Percentiles rank a stretch among this genome's conserved stretches.
These are phyloP conservation scores for Cheilosia grossa DNA, from an alignment of 2,888 invertebrate genomes.

Conservation along the genomic window DNA sequence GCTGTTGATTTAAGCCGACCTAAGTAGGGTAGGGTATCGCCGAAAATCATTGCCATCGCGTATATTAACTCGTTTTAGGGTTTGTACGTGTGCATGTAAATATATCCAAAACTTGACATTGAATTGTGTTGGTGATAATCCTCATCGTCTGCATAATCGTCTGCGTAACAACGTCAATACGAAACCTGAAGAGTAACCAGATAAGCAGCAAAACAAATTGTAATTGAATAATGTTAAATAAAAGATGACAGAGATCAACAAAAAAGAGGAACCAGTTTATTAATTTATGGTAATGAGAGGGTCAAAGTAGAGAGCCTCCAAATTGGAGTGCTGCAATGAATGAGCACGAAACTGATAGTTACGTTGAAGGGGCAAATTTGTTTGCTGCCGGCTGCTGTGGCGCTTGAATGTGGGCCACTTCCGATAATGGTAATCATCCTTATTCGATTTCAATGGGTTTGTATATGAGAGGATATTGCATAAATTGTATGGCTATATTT, in stretches of 20 bases:
- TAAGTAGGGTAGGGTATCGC: slow-evolving; percentile 57
- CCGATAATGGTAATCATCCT: slow-evolving; percentile 37
- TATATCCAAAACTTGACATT: slow-evolving; percentile 27
- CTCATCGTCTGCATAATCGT: slow-evolving; percentile 5
- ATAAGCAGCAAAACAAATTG: slow-evolving; percentile 4
- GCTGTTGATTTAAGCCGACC: slow-evolving; percentile 41
- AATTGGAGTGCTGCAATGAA: slow-evolving; percentile 45
- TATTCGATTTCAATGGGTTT: slow-evolving; percentile 31
- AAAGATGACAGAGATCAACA: slow-evolving; percentile 29
- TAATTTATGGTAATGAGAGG: slow-evolving; percentile 66
- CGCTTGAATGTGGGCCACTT: slow-evolving; percentile 53
- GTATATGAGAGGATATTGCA: slow-evolving; percentile 5
- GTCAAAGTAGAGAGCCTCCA: slow-evolving; percentile 50
- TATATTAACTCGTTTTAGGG: slow-evolving; percentile 6
- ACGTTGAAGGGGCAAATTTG: background rate
- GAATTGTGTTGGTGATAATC: slow-evolving; percentile 9
- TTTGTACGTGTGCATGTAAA: background rate
- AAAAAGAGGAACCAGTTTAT: slow-evolving; percentile 38
- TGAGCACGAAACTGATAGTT: slow-evolving; percentile 2
- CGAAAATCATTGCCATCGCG: slow-evolving; percentile 14
- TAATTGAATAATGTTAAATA: slow-evolving; percentile 33
- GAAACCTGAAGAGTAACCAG: slow-evolving; percentile 4
- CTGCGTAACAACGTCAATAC: background rate
- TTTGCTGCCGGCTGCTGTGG: background rate
- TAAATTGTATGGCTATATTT: background rate